phyloP scores from a whole-genome alignment of 2,888 invertebrate genomes.

The Linyphia triangularis region DNA sequence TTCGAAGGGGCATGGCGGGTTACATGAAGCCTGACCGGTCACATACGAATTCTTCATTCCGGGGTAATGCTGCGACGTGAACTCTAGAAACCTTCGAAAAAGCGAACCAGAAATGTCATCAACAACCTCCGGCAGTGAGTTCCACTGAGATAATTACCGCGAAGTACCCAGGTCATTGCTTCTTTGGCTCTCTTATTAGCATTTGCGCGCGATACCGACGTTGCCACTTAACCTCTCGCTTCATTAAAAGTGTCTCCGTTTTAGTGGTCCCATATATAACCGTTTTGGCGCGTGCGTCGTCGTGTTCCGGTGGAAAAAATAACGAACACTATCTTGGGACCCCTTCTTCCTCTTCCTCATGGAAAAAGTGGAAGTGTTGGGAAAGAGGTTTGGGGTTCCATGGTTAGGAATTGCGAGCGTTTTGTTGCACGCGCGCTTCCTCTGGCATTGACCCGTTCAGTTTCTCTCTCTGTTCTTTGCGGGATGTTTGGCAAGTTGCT shows the following conservation, averaged over 20 bases:
- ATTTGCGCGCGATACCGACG: neutral
- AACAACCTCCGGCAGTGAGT: neutral
- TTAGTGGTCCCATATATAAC: too few relatives aligned
- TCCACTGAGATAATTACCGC: neutral
- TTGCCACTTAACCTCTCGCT: neutral
- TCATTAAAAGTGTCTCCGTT: too few relatives aligned
- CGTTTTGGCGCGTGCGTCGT: too few relatives aligned
- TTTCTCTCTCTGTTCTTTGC: neutral
- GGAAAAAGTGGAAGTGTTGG: constrained; percentile 1
- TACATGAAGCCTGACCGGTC: too few relatives aligned
- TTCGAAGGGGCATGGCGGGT: too few relatives aligned
- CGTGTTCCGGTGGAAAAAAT: constrained; percentile 29
- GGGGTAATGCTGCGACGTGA: too few relatives aligned
- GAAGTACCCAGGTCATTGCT: constrained; percentile 3
- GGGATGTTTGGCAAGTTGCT: neutral
- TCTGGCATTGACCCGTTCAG: constrained; percentile 35
- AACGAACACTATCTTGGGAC: too few relatives aligned
- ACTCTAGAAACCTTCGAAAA: neutral
- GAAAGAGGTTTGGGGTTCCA: neutral
- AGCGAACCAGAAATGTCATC: neutral
- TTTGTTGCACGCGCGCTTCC: constrained; percentile 11
- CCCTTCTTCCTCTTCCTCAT: constrained; percentile 46
- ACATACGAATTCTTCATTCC: too few relatives aligned
- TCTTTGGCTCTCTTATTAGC: neutral
- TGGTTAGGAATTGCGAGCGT: neutral